Evolutionary conservation across 2,113 vertebrate genomes (phyloP).

Genomic region (Thermophis baileyi): DNA sequence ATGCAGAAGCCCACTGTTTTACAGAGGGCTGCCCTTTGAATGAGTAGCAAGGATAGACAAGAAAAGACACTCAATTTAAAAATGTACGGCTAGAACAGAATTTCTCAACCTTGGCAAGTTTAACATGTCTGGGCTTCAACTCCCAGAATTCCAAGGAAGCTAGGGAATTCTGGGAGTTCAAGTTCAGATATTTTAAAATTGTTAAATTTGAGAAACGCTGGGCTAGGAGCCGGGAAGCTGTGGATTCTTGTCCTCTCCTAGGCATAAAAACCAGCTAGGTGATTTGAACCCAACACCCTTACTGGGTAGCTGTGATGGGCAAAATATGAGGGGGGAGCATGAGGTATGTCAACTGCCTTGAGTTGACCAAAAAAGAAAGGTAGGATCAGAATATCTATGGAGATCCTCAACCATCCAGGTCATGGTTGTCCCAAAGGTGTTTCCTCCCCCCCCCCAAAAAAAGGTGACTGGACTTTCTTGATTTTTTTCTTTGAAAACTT

Average conservation of each 20-base stretch:
- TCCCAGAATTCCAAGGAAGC: background rate
- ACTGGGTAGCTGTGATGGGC: background rate
- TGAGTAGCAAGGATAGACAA: background rate
- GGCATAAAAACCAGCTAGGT: background rate
- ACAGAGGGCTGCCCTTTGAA: background rate
- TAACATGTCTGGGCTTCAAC: background rate
- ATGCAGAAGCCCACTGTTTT: background rate
- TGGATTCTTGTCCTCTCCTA: background rate
- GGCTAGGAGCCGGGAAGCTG: background rate
- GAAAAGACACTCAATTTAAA: background rate
- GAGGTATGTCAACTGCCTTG: background rate
- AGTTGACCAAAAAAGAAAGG: background rate
- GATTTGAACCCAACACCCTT: background rate
- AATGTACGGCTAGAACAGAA: too few relatives aligned
- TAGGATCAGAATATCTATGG: background rate
- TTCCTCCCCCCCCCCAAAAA: too few relatives aligned
- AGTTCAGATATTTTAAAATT: background rate
- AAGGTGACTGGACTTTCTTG: too few relatives aligned
- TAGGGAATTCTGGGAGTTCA: background rate
- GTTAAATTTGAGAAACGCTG: background rate
- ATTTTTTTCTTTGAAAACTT: background rate
- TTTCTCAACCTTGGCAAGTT: background rate
- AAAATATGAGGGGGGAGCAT: background rate
- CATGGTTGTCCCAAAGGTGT: too few relatives aligned
- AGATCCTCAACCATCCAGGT: background rate